Conservation (phyloP, 2,888 invertebrate species). For the Cheilosia grossa region DNA sequence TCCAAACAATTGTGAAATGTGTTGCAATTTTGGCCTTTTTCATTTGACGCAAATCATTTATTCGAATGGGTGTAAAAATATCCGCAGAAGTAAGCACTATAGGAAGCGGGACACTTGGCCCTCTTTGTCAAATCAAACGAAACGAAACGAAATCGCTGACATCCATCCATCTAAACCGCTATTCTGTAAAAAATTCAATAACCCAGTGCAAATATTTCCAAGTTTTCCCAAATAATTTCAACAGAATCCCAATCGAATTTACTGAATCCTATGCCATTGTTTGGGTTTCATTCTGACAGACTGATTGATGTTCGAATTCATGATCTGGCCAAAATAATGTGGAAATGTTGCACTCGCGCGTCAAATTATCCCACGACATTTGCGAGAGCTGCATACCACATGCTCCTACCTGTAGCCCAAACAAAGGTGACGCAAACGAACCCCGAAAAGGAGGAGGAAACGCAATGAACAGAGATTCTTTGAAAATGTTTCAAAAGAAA, state of each 20-base stretch:
- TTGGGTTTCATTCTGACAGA: background rate
- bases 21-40: too few species aligned
- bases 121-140: too few species aligned
- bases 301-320: slow-evolving; percentile 4
- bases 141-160: too few species aligned
- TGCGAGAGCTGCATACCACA: slow-evolving; percentile 2
- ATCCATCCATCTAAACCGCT: background rate
- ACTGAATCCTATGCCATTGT: background rate
- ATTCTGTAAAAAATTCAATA: background rate
- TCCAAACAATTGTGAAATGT: too few species aligned
- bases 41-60: too few species aligned
- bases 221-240: background rate
- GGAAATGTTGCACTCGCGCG: background rate
- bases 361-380: slow-evolving; percentile 35
- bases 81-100: too few species aligned
- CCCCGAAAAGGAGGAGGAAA: slow-evolving; percentile 24
- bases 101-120: background rate
- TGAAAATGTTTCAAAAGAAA: slow-evolving; percentile 10
- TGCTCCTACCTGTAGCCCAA: slow-evolving; percentile 31
- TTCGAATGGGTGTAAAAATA: too few species aligned
- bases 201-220: background rate
- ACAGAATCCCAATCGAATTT: background rate
- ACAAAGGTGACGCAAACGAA: slow-evolving; percentile 28
- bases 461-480: slow-evolving; percentile 37
- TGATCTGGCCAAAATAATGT: background rate